Conservation (phyloP, 2,113 vertebrate genomes). For the Delphinus delphis region DNA sequence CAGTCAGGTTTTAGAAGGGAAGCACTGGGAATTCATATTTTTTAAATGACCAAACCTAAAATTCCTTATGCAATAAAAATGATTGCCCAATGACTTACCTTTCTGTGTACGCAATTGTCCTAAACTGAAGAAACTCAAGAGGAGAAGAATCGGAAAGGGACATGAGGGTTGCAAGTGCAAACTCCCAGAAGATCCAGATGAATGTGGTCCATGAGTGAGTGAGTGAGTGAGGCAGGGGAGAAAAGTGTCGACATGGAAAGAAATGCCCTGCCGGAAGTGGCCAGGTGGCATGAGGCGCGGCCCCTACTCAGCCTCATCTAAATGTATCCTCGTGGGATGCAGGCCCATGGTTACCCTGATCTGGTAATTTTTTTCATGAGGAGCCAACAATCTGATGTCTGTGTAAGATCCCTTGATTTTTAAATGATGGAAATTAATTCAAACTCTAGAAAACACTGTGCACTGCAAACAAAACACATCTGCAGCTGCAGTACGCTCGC, state of each 20-base stretch:
- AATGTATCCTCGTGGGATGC: neutral
- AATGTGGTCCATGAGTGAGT: neutral
- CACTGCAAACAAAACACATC: neutral
- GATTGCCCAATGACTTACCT: neutral
- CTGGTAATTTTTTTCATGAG: neutral
- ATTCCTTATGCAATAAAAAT: neutral
- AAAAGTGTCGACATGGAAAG: rapidly evolving
- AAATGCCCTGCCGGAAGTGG: no score
- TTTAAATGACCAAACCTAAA: neutral
- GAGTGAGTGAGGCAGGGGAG: neutral
- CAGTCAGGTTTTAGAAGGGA: neutral
- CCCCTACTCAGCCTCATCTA: neutral
- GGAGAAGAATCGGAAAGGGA: neutral
- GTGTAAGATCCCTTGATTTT: constrained; percentile 33
- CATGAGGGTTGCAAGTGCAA: neutral
- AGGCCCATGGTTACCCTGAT: no score
- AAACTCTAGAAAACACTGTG: constrained; percentile 28
- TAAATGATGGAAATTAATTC: constrained; percentile 54
- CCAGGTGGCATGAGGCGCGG: no score
- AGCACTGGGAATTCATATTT: neutral
- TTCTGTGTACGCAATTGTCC: neutral
- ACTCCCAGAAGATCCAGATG: neutral
- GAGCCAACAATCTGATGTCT: neutral
- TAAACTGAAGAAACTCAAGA: neutral
- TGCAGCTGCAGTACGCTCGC: neutral